Evolutionary conservation across 2,888 invertebrate species (phyloP), one percentile per base, ranked within the genome.

Genomic region (Oscheius myriophilus): DNA sequence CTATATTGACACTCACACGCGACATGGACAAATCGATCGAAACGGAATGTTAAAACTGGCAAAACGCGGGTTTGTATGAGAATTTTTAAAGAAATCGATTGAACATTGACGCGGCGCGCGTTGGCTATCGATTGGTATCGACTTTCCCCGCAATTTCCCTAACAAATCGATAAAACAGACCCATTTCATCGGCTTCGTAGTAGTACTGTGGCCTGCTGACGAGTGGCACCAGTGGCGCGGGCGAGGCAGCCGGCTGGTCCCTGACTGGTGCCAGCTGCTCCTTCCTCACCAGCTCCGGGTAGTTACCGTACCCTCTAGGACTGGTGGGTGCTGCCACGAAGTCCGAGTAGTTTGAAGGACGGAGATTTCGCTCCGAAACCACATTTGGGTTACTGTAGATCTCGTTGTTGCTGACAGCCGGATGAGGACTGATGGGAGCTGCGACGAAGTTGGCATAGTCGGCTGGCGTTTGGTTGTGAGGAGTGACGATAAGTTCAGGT

Each of bases 211-310:
- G 67, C 21, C 67, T 33, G 21, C 52, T 53, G 55, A 67, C 54
- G 12, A 53, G 23, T 16, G 67, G 67, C 6, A 66, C 55, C 14
- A 57, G 49, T 9, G 49, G 61, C 11, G 49, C 21, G 45, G 26
- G 43, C 45, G n/a, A 33, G 33, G 33, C 33, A 25, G 18, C 39
- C 33, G 33, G 7, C 7, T 54, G n/a, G 39, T 16, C 39, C 25
- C 39, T 43, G 21, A 26, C 33, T 54, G 58, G 39, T 9, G 65
- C 12, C 11, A 54, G 41, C 14, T n/a, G n/a, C 43, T 21, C 25
- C 70, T 70, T 46, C 43, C 64, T 69, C 57, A 73, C 74, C 12
- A 78, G 66, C 52, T 80, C 80, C 58, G 80, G 80, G 70, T 75
- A 80, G 57, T 80, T 73, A 26, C 80, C 80, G 59, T 73, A 80